These are phyloP conservation scores for Poeciliopsis turrubarensis DNA, from an alignment of 2,113 vertebrate genomes.

Conservation along the genomic window DNA sequence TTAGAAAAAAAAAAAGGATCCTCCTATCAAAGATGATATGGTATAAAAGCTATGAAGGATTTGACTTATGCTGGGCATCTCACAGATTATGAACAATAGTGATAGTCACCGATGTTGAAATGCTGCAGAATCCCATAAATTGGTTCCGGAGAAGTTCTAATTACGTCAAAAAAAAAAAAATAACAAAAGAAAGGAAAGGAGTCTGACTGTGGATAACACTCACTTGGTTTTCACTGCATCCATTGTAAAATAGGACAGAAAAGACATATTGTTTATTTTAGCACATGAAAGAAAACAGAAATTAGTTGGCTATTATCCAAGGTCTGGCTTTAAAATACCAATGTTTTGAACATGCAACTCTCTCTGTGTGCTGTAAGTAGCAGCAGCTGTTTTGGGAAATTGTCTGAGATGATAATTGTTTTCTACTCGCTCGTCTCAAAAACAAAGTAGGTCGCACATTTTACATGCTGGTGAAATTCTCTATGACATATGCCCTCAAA, in stretches of 20 bases:
- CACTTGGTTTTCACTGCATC: not conserved
- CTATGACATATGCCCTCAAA: not conserved
- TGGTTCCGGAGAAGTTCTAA: not conserved
- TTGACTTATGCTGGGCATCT: slow-evolving; percentile 21
- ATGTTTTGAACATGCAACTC: not conserved
- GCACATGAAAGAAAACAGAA: not conserved
- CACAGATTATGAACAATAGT: slow-evolving; percentile 2
- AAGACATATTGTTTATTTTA: not conserved
- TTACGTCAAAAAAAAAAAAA: not conserved
- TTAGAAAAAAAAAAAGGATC: slow-evolving; percentile 24
- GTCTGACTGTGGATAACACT: not conserved
- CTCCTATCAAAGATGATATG: slow-evolving; percentile 16
- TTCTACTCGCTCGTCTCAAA: not conserved
- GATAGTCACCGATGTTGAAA: not conserved
- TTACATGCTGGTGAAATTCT: too few relatives aligned
- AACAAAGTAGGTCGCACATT: too few relatives aligned
- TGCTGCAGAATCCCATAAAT: not conserved
- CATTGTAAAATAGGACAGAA: not conserved
- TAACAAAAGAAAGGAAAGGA: not conserved
- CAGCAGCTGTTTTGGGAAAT: too few relatives aligned
- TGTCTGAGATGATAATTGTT: not conserved
- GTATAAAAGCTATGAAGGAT: not conserved
- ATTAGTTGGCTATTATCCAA: not conserved
- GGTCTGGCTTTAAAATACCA: not conserved
- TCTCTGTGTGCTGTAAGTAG: not conserved